Conservation (phyloP, 2,888 invertebrate genomes). For the Marasmarcha lunaedactyla region DNA sequence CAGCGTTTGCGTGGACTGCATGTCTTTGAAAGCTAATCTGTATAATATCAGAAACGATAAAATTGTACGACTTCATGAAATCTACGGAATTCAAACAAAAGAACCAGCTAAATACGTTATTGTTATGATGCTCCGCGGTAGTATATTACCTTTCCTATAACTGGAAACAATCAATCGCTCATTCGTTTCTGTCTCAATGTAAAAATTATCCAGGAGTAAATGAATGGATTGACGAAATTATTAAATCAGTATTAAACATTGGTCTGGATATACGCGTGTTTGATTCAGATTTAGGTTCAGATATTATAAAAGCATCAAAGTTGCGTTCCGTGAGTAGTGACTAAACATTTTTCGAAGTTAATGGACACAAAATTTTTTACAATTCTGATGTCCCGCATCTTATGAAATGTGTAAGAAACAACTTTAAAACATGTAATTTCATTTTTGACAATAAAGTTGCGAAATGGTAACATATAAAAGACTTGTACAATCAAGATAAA, state of each 20-base stretch:
- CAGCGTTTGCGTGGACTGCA: no score
- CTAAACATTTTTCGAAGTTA: conserved; percentile 12
- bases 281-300: conserved; percentile 8
- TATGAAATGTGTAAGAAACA: no score
- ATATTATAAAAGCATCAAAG: conserved; percentile 8
- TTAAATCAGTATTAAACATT: conserved; percentile 12
- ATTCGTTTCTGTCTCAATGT: no score
- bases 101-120: conserved; percentile 1
- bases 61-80: neutral
- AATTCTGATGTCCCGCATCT: conserved; percentile 15
- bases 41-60: neutral
- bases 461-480: conserved; percentile 7
- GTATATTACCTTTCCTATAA: no score
- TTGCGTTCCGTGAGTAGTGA: conserved; percentile 5
- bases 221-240: no score
- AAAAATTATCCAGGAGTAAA: no score
- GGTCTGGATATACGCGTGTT: conserved; percentile 14
- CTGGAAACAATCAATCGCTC: conserved; percentile 16
- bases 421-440: no score
- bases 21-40: neutral
- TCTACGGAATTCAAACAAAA: neutral
- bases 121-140: conserved; percentile 16
- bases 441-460: no score
- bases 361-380: conserved; percentile 14
- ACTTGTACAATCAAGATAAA: no score